A percentile compares a stretch with the other conserved stretches of the same genome.
phyloP scores from a whole-genome alignment of 2,113 vertebrate species.

The Nymphicus hollandicus region DNA sequence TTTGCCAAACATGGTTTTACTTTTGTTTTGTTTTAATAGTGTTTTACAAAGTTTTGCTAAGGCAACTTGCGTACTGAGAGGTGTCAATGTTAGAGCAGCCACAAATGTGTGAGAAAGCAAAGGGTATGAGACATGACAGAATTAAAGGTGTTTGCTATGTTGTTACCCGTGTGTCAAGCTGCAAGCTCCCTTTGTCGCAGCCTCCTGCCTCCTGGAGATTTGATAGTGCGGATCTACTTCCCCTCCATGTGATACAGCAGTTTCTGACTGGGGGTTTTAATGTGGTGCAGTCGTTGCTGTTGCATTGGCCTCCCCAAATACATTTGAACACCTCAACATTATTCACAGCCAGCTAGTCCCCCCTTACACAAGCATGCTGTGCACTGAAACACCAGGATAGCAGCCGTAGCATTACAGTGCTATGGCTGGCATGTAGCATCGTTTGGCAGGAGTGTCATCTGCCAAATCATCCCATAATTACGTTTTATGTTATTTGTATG shows the following conservation, averaged over 20 bases:
- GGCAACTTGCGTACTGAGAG: conserved; percentile 22
- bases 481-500: conserved; percentile 84
- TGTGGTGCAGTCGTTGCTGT: neutral
- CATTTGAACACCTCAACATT: conserved; percentile 9
- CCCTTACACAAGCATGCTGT: conserved; percentile 40
- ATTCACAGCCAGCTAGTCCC: neutral
- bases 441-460: conserved; percentile 77
- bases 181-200: conserved; percentile 79
- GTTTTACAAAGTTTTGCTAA: conserved; percentile 22
- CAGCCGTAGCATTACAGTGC: conserved; percentile 54
- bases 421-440: conserved; percentile 69
- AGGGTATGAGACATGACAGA: conserved; percentile 88
- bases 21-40: neutral
- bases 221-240: conserved; percentile 79
- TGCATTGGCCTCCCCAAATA: conserved; percentile 25
- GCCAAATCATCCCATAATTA: conserved; percentile 85
- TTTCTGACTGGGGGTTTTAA: conserved; percentile 70
- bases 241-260: conserved; percentile 77
- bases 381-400: conserved; percentile 44
- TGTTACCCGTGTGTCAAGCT: conserved; percentile 81
- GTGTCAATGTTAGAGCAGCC: conserved; percentile 76
- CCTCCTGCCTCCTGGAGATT: conserved; percentile 80
- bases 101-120: conserved; percentile 81
- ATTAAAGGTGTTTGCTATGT: conserved; percentile 88
- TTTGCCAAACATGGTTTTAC: conserved; percentile 23